Evolutionary conservation across 2,113 vertebrate species (phyloP), one percentile per base, ranked within the genome.

Genomic region (Grantiella picta): DNA sequence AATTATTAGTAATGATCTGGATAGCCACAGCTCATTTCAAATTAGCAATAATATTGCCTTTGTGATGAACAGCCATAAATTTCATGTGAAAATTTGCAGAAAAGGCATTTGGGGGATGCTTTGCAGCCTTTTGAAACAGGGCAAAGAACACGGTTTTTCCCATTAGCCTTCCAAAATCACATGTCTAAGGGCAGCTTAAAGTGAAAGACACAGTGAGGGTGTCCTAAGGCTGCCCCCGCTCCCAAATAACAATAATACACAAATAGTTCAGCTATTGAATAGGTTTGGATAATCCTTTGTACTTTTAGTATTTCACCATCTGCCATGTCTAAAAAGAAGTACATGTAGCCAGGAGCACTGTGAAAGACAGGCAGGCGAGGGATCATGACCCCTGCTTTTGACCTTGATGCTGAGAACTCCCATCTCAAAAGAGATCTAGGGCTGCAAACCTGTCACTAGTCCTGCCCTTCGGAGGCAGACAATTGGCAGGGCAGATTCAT

Each of bases 231-330:
- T 0, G 1, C 44, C 44, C 29, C 31, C 0, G 11, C 28, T 92
- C 66, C 86, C 70, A 95, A 85, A 85, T 66, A 86, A 85, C 66
- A 94, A 82, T 93, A 88, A 77, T 27, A 70, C 85, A 93, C 85
- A 91, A 86, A 96, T 94, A 95, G 89, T 59, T 92, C 80, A 81
- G 68, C 85, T 89, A 20, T 18, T 94, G 87, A 97, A 96, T 93
- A 78, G 86, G 76, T 73, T 65, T 66, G 79, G 76, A 82, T 69
- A 94, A 90, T 92, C 95, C 83, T 96, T 97, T 96, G 88, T 94
- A 89, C 90, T 89, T 96, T 88, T 49, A 92, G 80, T 78, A 60
- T 96, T 96, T 94, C 92, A 93, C 95, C 95, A 96, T 95, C 95
- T 95, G 92, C 94, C 94, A 50, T 81, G 76, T 54, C 85, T 94